These are phyloP conservation scores for Lophotis ruficrista DNA, from an alignment of 2,113 vertebrate genomes.

Conservation along the genomic window DNA sequence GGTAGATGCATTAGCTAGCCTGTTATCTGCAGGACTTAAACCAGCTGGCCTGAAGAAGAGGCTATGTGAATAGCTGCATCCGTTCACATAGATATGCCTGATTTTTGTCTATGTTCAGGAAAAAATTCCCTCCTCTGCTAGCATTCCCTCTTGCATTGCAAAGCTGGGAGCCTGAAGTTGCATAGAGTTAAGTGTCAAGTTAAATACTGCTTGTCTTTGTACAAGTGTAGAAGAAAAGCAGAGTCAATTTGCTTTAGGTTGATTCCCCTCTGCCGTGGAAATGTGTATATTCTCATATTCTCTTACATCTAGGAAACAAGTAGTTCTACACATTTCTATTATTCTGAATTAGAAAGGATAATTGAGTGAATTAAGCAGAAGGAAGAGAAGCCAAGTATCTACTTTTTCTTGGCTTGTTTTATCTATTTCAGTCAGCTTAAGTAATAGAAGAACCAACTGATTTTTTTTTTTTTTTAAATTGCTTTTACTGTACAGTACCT, in stretches of 20 bases:
- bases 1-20: not conserved
- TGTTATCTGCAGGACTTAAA: not conserved
- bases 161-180: not conserved
- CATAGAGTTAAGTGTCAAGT: not conserved
- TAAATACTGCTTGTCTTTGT: not conserved
- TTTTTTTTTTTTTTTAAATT: not conserved
- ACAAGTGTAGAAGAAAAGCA: not conserved
- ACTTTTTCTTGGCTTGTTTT: not conserved
- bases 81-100: accelerated
- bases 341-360: not conserved
- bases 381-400: not conserved
- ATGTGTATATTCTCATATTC: not conserved
- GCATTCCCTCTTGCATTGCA: not conserved
- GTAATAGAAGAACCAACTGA: not conserved
- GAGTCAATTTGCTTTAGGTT: not conserved
- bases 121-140: not conserved
- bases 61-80: not conserved
- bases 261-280: not conserved
- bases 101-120: not conserved
- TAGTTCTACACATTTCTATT: not conserved
- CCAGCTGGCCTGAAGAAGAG: not conserved
- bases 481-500: not conserved
- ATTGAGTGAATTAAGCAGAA: not conserved
- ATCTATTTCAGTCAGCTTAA: not conserved
- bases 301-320: not conserved